Conservation (phyloP, 2,888 invertebrate genomes). For the Oligia strigilis region DNA sequence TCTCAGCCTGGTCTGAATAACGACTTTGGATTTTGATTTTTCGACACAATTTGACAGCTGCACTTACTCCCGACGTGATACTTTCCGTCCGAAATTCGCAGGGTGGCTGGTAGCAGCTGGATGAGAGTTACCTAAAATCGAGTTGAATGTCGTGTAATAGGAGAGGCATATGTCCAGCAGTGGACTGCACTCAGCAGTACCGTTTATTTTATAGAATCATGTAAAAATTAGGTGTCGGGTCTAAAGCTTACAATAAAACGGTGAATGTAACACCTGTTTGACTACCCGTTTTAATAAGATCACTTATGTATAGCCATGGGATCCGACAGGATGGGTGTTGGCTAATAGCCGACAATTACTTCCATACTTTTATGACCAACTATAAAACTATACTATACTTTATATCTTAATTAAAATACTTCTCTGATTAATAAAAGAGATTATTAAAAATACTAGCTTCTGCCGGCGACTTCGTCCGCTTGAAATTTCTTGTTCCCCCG, state of each 20-base stretch:
- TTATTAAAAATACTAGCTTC: not conserved
- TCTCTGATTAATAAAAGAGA: constrained; percentile 37
- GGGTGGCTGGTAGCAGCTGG: too few species aligned
- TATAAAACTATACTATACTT: constrained; percentile 31
- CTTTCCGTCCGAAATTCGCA: too few species aligned
- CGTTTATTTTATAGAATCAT: not conserved
- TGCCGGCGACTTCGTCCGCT: not conserved
- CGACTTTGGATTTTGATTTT: too few species aligned
- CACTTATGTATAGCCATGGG: not conserved
- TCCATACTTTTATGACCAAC: constrained; percentile 30
- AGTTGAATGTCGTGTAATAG: too few species aligned
- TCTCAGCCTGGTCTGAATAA: not conserved
- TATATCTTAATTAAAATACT: constrained; percentile 21
- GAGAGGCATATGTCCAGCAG: too few species aligned
- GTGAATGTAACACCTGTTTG: constrained; percentile 7
- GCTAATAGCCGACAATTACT: constrained; percentile 12
- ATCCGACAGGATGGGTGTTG: constrained; percentile 27
- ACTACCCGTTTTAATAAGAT: constrained; percentile 20
- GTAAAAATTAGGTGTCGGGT: not conserved
- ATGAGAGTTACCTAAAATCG: too few species aligned
- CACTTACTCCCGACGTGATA: too few species aligned
- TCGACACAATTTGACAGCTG: too few species aligned
- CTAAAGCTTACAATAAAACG: constrained; percentile 21
- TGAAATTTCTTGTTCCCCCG: not conserved
- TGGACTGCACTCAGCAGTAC: not conserved